Percentiles rank a stretch among this genome's conserved stretches.
These are phyloP conservation scores for Coryphaenoides rupestris DNA, from an alignment of 2,113 vertebrate species.

Conservation along the genomic window DNA sequence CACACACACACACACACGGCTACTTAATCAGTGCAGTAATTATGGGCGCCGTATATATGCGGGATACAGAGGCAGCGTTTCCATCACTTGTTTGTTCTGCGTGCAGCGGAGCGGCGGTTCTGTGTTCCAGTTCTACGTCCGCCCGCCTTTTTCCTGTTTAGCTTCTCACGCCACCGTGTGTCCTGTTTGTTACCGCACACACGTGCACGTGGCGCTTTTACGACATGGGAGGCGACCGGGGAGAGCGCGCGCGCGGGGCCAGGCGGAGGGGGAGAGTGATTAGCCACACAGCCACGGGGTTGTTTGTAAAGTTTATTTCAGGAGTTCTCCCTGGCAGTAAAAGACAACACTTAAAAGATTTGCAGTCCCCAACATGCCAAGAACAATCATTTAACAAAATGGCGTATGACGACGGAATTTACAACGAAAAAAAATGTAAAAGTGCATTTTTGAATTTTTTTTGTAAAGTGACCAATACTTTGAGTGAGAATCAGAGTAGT, in stretches of 20 bases:
- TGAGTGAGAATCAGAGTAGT: slow-evolving; percentile 74
- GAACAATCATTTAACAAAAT: slow-evolving; percentile 84
- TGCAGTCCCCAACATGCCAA: slow-evolving; percentile 96
- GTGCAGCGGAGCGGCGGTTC: neutral
- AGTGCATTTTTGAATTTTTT: slow-evolving; percentile 83
- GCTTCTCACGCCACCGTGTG: slow-evolving; percentile 17
- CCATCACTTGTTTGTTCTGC: slow-evolving; percentile 27
- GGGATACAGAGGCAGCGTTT: slow-evolving; percentile 20
- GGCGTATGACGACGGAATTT: slow-evolving; percentile 66
- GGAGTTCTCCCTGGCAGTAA: slow-evolving; percentile 81
- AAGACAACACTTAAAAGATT: slow-evolving; percentile 93
- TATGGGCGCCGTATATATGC: neutral
- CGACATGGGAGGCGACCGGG: neutral
- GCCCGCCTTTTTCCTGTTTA: slow-evolving; percentile 66
- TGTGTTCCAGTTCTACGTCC: slow-evolving; percentile 8
- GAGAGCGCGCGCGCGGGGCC: neutral
- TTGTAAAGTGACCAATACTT: slow-evolving; percentile 78
- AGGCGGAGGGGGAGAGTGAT: neutral
- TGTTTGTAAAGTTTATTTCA: slow-evolving; percentile 74
- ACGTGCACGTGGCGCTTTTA: no score
- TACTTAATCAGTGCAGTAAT: no score
- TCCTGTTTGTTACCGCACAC: slow-evolving; percentile 37
- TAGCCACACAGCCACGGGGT: neutral
- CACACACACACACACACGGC: no score
- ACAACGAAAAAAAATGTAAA: slow-evolving; percentile 70